Conservation (phyloP, 2,888 invertebrate species). For the Chirona hameri region DNA sequence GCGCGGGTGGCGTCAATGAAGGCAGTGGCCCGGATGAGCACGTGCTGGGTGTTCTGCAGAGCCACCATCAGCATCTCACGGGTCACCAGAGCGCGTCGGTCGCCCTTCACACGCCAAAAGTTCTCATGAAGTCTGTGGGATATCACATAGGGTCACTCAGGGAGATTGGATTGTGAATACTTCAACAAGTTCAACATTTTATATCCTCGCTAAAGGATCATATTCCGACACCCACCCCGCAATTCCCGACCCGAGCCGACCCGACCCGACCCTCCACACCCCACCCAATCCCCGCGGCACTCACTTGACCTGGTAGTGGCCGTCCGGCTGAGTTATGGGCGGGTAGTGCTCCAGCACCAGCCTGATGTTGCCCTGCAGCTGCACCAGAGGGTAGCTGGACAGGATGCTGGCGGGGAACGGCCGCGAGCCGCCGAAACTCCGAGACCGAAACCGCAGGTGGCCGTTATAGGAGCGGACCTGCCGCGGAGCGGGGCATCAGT, state of each 20-base stretch:
- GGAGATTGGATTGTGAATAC: no score
- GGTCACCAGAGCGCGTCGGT: conserved; percentile 57
- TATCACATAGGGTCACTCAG: no score
- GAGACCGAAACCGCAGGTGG: conserved; percentile 68
- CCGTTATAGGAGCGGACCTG: conserved; percentile 84
- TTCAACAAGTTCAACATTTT: no score
- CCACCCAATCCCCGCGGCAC: background rate
- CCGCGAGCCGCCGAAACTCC: conserved; percentile 62
- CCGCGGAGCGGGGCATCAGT: background rate
- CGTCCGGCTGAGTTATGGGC: conserved; percentile 43
- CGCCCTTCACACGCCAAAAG: conserved; percentile 66
- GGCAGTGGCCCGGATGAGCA: conserved; percentile 70
- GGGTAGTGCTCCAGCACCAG: conserved; percentile 71
- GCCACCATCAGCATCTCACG: conserved; percentile 85
- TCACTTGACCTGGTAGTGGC: conserved; percentile 54
- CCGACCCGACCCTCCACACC: no score
- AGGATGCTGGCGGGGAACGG: conserved; percentile 53
- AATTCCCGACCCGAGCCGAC: no score
- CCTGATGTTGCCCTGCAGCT: conserved; percentile 69
- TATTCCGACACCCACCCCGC: no score
- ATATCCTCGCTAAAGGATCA: no score
- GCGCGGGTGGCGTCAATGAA: conserved; percentile 52
- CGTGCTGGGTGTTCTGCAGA: conserved; percentile 75
- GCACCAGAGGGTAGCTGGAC: conserved; percentile 69
- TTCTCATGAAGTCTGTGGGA: conserved; percentile 64